Evolutionary conservation across 1,140 invertebrate genomes (phyloP), one percentile per base, ranked within the genome.

Genomic region (Steinernema khuongi): DNA sequence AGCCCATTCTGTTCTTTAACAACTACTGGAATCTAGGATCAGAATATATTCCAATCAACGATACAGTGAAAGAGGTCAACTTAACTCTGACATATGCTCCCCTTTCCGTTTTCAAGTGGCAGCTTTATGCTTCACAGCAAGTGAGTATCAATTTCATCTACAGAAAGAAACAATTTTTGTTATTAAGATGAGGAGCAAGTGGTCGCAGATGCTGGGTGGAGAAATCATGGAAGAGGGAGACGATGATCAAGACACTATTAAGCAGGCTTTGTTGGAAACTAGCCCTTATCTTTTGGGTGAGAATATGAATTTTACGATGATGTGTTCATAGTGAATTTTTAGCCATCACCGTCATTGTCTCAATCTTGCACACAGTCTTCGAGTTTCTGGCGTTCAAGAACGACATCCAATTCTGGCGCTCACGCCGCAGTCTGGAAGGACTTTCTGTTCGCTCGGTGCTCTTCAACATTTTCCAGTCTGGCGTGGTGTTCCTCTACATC

Each of bases 401-500:
- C 89, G 92, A 99, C 87, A 99, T 99, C 83, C 96, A 99, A 87
- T 99, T 99, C 85, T 99, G 97, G 97, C 94, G 95, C 76, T 96
- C 96, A 82, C 89, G 96, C 36, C 94, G 97, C 85, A 95, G 94
- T 1, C 87, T 99, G 31, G 96, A 99, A 87, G 75, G 75, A 28
- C 75, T 77, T 30, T 77, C 75, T 1, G 75, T 77, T 17, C 26
- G 75, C 36, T 77, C 75, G 7, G 75, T 77, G 0, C 44, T 77
- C 0, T 77, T 77, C 31, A 77, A 74, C 43, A 77, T 77, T 36
- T 77, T 77, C 75, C 44, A 77, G 73, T 77, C 99, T 97, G 70
- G 74, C n/a, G 73, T 77, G 22, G 76, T 77, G 17, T 77, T 77
- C 74, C 68, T 77, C n/a, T 77, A 77, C 86, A 95, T 99, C 0